Base-by-base conservation (phyloP, 2,113 vertebrate species). In the Forbesichthys papilliferus region DNA sequence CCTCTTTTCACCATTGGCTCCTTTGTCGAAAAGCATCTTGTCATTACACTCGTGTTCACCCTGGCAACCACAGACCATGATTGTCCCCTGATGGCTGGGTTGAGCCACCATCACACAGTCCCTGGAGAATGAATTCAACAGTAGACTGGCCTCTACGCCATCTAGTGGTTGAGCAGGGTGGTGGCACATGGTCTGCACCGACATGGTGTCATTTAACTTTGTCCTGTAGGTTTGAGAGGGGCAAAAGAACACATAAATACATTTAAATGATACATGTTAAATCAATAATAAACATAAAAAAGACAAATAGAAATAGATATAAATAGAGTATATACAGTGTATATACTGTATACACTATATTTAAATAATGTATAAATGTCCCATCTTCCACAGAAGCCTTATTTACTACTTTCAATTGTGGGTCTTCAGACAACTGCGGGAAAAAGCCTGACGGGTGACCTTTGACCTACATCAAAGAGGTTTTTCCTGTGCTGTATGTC, bases 11-110 rank as follows among this genome's bases (percentile, higher is more conserved):
- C 95, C 93, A 0, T 94, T 93, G 54, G 90, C 87, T 71, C 92
- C 89, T 60, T 94, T 94, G 56, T 95, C 92, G 65, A 96, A 96
- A 83, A 96, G 86, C 8, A 96, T 94, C 14, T 81, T 94, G 81
- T 96, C 95, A 0, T 96, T 96, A 82, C 95, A 96, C 66, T 96
- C 95, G 4, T 95, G 94, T 66, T 94, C 94, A 0, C 93, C 89
- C 7, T 86, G 86, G 0, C 95, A 96, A 64, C 92, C 94, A 0
- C 95, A 96, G 71, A 95, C 78, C 84, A 94, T 95, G 84, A 93
- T 71, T 71, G 73, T 33, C 0, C 89, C 92, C 0, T 90, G 87
- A 12, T 91, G 86, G 0, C 84, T 83, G 3, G 91, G 90, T 88
- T 93, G 91, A 0, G 76, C 83, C 66, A 79, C 84, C 95, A 96